These are phyloP conservation scores for Ophthalmolycus amberensis DNA, from an alignment of 2,113 vertebrate species.

Conservation along the genomic window DNA sequence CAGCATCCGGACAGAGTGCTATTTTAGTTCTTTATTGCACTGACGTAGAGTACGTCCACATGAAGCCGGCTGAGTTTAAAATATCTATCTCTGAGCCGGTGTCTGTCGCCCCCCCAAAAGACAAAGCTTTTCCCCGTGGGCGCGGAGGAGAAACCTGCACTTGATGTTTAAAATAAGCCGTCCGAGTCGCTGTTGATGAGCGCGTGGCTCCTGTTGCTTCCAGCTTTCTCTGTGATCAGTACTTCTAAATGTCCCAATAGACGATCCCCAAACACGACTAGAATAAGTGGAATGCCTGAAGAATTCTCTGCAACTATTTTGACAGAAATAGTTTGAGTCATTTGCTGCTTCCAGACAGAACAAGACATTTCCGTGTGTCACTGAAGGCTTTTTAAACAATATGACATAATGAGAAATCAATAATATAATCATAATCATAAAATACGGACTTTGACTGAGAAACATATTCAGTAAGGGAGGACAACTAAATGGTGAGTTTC, in stretches of 20 bases:
- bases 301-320: background rate
- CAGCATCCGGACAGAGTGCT: slow-evolving; percentile 1
- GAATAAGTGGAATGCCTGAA: background rate
- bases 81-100: no score
- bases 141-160: no score
- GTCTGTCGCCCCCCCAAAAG: no score
- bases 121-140: no score
- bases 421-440: background rate
- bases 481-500: no score
- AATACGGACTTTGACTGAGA: background rate
- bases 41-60: slow-evolving; percentile 27
- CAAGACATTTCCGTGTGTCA: background rate
- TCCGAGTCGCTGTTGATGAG: no score
- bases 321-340: background rate
- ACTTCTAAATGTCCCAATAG: background rate
- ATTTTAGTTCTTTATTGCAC: slow-evolving; percentile 32
- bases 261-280: rapidly evolving
- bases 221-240: background rate
- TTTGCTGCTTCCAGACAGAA: background rate
- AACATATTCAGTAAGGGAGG: no score
- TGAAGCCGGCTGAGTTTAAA: background rate
- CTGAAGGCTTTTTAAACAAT: background rate
- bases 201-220: background rate
- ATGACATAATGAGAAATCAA: background rate
- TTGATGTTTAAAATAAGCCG: no score